Percentiles rank a stretch among this genome's conserved stretches.
Evolutionary conservation across 2,113 vertebrate genomes (phyloP).

Genomic region (Eubucco bourcierii): DNA sequence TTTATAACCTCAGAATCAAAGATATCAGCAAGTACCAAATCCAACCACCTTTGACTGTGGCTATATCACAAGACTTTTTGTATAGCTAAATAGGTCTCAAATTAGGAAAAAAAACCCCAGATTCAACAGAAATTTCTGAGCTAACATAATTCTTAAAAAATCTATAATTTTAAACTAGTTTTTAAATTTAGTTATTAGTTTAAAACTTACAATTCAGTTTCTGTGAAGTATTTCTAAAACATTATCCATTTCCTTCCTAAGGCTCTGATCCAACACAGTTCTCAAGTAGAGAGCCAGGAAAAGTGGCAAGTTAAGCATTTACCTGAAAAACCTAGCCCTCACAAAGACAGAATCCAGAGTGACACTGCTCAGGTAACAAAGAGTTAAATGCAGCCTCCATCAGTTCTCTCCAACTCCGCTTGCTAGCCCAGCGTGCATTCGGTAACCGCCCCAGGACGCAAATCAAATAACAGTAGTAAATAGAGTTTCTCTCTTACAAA

Average conservation of each 20-base stretch:
- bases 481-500: not conserved
- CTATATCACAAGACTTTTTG: not conserved
- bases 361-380: not conserved
- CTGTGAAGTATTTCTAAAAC: not conserved
- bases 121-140: not conserved
- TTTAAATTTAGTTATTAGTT: not conserved
- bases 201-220: not conserved
- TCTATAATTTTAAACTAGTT: not conserved
- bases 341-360: not conserved
- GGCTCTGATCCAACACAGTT: not conserved
- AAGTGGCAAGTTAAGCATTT: not conserved
- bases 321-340: not conserved
- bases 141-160: not conserved
- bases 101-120: not conserved
- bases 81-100: not conserved
- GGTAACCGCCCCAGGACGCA: constrained; percentile 6
- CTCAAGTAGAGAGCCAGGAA: not conserved
- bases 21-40: not conserved
- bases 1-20: not conserved
- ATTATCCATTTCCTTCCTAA: not conserved
- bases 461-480: constrained; percentile 42
- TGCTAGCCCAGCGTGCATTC: not conserved
- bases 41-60: not conserved
- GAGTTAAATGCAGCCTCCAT: constrained; percentile 7
- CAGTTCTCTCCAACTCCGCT: not conserved